Evolutionary conservation across 2,797 vertebrate species (phyloP).

Genomic region (Taenioides sp.): DNA sequence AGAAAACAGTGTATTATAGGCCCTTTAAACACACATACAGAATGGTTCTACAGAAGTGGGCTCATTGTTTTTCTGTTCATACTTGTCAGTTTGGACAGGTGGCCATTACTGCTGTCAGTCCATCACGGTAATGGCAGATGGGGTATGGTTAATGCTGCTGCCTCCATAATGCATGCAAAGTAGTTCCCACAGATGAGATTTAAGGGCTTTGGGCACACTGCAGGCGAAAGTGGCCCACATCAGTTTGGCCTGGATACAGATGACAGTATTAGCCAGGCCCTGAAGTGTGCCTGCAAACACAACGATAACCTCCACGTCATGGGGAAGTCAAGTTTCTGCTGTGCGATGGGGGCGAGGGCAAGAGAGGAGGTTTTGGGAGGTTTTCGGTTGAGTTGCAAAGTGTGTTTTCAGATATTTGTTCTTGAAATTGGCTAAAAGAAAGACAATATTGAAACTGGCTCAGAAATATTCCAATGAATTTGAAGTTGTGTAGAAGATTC

Average conservation of each 20-base stretch:
- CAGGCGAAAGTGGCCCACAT: slow-evolving; percentile 5
- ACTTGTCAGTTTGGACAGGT: background rate
- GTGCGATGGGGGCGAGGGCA: background rate
- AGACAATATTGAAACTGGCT: too few relatives aligned
- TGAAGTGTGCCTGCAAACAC: slow-evolving; percentile 2
- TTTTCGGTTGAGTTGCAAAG: background rate
- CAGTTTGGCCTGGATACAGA: slow-evolving; percentile 4
- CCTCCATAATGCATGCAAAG: slow-evolving; percentile 11
- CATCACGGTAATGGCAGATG: slow-evolving; percentile 4
- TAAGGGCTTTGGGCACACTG: slow-evolving; percentile 5
- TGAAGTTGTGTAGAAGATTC: too few relatives aligned
- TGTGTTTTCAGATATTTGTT: background rate
- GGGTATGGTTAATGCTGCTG: slow-evolving; percentile 1
- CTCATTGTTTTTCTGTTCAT: background rate
- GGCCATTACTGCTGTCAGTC: background rate
- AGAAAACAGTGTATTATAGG: too few relatives aligned
- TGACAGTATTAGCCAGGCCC: slow-evolving; percentile 3
- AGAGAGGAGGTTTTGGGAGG: background rate
- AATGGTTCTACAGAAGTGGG: background rate
- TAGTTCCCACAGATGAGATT: slow-evolving; percentile 12
- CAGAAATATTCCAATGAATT: too few relatives aligned
- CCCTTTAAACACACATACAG: background rate
- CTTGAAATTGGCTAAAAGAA: background rate
- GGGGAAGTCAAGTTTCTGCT: background rate
- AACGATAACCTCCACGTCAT: slow-evolving; percentile 5